A percentile compares a stretch with the other conserved stretches of the same genome.
These are phyloP conservation scores for Brienomyrus longianalis DNA, from an alignment of 2,113 vertebrate genomes.

Conservation along the genomic window DNA sequence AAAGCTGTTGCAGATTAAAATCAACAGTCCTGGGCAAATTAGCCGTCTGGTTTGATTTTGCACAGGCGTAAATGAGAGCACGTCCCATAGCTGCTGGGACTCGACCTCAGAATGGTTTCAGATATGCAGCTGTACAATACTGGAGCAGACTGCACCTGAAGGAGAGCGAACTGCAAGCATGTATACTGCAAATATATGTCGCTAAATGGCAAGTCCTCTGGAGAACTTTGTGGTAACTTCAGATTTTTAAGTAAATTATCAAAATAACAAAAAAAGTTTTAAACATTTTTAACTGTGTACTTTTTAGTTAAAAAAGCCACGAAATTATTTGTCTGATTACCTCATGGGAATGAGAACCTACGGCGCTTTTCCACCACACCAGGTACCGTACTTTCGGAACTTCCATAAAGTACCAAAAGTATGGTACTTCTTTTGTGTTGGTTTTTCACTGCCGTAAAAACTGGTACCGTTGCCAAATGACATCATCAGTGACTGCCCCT, in stretches of 20 bases:
- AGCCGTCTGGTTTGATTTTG: conserved; percentile 18
- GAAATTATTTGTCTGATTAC: not conserved
- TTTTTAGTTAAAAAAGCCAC: not conserved
- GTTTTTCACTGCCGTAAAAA: no score
- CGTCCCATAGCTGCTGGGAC: not conserved
- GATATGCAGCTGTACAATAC: not conserved
- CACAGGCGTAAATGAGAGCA: not conserved
- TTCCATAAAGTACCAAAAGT: no score
- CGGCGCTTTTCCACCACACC: no score
- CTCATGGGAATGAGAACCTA: not conserved
- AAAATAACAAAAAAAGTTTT: not conserved
- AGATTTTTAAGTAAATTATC: not conserved
- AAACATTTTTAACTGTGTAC: not conserved
- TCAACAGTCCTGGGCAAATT: conserved; percentile 6
- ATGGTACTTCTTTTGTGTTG: no score
- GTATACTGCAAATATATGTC: not conserved
- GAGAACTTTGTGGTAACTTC: not conserved
- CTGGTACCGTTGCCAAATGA: no score
- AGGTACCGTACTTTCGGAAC: no score
- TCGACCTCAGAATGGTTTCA: not conserved
- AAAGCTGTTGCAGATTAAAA: conserved; percentile 20
- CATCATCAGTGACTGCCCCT: no score
- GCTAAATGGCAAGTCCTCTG: not conserved
- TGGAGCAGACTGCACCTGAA: not conserved
- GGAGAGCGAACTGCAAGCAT: not conserved